phyloP scores from a whole-genome alignment of 2,797 vertebrate genomes.

The Channallabes apus region DNA sequence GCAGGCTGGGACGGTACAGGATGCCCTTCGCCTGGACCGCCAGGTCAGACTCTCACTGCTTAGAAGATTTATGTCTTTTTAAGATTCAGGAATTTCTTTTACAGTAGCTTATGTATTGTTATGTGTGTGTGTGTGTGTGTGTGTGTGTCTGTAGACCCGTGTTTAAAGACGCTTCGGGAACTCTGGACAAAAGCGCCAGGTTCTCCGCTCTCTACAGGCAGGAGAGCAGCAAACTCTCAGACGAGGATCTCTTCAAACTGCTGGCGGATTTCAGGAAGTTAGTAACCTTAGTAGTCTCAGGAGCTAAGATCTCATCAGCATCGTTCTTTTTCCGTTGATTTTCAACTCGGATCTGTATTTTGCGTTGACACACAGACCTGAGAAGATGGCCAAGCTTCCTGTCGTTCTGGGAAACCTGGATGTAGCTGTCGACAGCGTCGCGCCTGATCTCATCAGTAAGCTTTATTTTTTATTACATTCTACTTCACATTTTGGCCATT shows the following conservation, averaged over 20 bases:
- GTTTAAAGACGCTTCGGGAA: constrained; percentile 92
- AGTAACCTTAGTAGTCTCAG: constrained; percentile 55
- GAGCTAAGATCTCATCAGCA: not conserved
- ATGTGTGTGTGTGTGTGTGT: constrained; percentile 8
- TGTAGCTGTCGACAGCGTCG: constrained; percentile 88
- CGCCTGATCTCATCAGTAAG: constrained; percentile 91
- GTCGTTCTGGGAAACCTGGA: constrained; percentile 95
- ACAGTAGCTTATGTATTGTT: constrained; percentile 3
- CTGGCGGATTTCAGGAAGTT: constrained; percentile 96
- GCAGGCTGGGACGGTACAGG: constrained; percentile 89
- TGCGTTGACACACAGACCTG: constrained; percentile 75
- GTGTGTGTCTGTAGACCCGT: constrained; percentile 75
- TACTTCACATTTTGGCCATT: not conserved
- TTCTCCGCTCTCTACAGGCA: constrained; percentile 94
- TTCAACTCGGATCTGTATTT: not conserved
- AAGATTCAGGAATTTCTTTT: not conserved
- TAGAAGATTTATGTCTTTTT: constrained; percentile 3
- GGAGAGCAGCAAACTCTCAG: constrained; percentile 95
- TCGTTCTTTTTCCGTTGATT: not conserved
- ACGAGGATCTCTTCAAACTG: constrained; percentile 95
- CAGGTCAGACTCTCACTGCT: constrained; percentile 72
- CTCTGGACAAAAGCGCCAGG: constrained; percentile 86
- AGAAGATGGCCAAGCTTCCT: constrained; percentile 97
- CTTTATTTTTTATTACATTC: not conserved
- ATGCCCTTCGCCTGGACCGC: constrained; percentile 99